A percentile compares a stretch with the other conserved stretches of the same genome.
Conservation (phyloP, 1,140 invertebrate species). For the Gyrodactylus salaris region DNA sequence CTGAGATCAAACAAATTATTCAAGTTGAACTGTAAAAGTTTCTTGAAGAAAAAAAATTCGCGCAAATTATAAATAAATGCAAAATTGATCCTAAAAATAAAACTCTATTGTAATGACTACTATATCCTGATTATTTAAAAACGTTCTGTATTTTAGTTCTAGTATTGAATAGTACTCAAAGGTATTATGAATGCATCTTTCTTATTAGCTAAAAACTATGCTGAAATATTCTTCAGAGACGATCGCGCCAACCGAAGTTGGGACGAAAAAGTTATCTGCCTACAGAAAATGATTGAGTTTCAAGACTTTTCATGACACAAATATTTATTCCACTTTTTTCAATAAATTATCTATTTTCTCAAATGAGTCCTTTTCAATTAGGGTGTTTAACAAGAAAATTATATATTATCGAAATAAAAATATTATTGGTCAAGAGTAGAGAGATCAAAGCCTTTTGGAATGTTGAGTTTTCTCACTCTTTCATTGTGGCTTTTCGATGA, state of each 20-base stretch:
- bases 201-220: background rate
- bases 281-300: background rate
- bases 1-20: background rate
- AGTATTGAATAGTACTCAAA: too few relatives aligned
- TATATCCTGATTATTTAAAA: too few relatives aligned
- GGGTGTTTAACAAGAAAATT: background rate
- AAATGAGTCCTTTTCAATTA: too few relatives aligned
- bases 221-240: background rate
- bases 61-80: too few relatives aligned
- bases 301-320: background rate
- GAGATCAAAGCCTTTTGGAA: background rate
- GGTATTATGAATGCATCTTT: too few relatives aligned
- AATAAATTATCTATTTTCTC: background rate
- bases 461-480: background rate
- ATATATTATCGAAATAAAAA: background rate
- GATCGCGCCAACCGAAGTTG: background rate
- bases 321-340: background rate
- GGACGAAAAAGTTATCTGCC: background rate
- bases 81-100: too few relatives aligned
- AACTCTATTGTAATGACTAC: too few relatives aligned
- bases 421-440: background rate
- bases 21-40: too few relatives aligned
- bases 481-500: constrained; percentile 10
- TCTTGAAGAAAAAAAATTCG: too few relatives aligned
- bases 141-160: too few relatives aligned